Evolutionary conservation across 2,113 vertebrate species (phyloP), one percentile per base, ranked within the genome.

Genomic region (Caranx melampygus): DNA sequence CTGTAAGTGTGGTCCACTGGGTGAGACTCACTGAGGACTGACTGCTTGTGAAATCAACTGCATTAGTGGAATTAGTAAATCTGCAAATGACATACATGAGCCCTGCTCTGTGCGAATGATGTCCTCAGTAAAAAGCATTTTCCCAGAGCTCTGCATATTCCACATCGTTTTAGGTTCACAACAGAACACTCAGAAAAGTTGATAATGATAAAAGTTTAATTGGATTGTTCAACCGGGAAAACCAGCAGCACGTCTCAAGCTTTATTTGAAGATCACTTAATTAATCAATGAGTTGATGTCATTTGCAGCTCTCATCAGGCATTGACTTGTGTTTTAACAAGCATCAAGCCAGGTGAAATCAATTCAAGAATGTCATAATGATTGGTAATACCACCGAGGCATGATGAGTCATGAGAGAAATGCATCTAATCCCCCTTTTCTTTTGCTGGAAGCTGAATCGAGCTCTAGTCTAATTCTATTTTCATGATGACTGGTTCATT

Each of bases 271-370:
- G 81, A 74, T 82, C 4, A 47, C 37, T 14, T 42, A 87, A 79
- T 81, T 59, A 85, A 83, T 80, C 76, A 84, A 61, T 87, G 67
- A 37, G 78, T 79, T 68, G 31, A 83, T 83, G 80, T 72, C 5
- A 82, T 85, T 83, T 75, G 60, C 67, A 21, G 73, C 33, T 15
- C 63, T 67, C 51, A 83, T 89, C 78, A 85, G 34, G 71, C 65
- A 76, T 69, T 85, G 74, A 73, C 70, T 78, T 87, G 68, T 73
- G 81, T 81, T 83, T 78, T 64, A 91, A 80, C 45, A 81, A 63
- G 72, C 78, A 68, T 87, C 82, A 86, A 73, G 80, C 54, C 69
- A 90, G 84, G 87, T 88, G 82, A 85, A 91, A 87, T 91, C 75
- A 73, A 91, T 85, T 84, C 82, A 40, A 76, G 55, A 73, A 75